Percentiles rank a stretch among this genome's conserved stretches.
Conservation (phyloP, 2,113 vertebrate species). For the Solea solea region DNA sequence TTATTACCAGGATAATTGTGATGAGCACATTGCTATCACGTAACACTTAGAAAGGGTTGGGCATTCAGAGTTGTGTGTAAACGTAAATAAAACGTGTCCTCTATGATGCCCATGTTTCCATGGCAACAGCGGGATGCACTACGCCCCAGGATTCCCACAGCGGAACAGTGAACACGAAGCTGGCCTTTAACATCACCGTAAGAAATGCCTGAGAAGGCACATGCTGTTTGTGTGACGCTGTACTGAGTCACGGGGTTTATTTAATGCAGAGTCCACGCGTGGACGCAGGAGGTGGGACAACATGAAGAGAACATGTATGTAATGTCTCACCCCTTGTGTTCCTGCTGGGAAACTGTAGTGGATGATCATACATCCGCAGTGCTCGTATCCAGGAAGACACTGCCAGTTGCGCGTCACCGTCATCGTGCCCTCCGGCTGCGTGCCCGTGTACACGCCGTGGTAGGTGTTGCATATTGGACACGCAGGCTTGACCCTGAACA, state of each 20-base stretch:
- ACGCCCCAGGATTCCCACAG: background rate
- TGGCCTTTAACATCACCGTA: background rate
- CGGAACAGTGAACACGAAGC: background rate
- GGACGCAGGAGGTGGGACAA: background rate
- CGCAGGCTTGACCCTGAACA: conserved; percentile 56
- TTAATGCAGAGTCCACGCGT: background rate
- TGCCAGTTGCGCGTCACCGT: conserved; percentile 34
- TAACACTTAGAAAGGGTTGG: too few species aligned
- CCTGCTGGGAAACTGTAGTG: conserved; percentile 51
- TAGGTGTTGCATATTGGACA: conserved; percentile 68
- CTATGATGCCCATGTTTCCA: conserved; percentile 2
- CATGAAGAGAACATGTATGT: too few species aligned
- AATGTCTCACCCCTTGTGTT: conserved; percentile 60
- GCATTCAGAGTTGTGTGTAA: too few species aligned
- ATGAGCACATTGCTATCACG: too few species aligned
- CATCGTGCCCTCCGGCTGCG: conserved; percentile 59
- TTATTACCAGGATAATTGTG: too few species aligned
- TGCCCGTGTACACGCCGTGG: conserved; percentile 56
- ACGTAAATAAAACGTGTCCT: too few species aligned
- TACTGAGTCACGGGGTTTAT: background rate
- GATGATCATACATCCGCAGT: conserved; percentile 40
- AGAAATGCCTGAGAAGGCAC: background rate
- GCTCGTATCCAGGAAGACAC: conserved; percentile 53
- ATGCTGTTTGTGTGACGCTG: background rate
- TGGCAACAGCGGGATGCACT: conserved; percentile 6